phyloP scores from a whole-genome alignment of 2,888 invertebrate genomes.

The Steinernema carpocapsae region DNA sequence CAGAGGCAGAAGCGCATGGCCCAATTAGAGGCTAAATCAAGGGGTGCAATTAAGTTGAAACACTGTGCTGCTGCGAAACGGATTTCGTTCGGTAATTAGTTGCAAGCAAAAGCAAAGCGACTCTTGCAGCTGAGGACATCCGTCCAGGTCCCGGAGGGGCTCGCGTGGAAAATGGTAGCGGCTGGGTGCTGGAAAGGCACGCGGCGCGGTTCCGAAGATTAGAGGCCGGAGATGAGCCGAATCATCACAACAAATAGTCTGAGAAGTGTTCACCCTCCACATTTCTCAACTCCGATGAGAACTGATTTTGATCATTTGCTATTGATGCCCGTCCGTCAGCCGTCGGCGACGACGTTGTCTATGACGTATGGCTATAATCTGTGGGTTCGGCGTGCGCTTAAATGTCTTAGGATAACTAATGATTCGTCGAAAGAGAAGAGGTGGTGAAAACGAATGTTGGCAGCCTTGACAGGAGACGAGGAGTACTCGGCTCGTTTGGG shows the following conservation, averaged over 20 bases:
- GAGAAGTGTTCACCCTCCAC: not conserved
- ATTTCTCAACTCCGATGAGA: not conserved
- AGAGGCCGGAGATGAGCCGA: slow-evolving; percentile 19
- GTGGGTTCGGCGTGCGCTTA: slow-evolving; percentile 11
- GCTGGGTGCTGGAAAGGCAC: not conserved
- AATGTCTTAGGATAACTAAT: slow-evolving; percentile 28
- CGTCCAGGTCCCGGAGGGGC: no score
- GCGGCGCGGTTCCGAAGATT: slow-evolving; percentile 13
- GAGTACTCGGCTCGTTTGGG: slow-evolving; percentile 11
- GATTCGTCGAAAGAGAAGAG: not conserved
- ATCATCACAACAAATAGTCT: slow-evolving; percentile 4
- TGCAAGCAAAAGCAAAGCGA: not conserved
- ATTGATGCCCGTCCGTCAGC: not conserved
- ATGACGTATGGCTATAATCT: slow-evolving; percentile 27
- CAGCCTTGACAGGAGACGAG: not conserved
- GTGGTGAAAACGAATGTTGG: not conserved
- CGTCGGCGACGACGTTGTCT: slow-evolving; percentile 22
- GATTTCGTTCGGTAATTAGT: slow-evolving; percentile 27
- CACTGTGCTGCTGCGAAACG: slow-evolving; percentile 3
- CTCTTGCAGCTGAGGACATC: no score
- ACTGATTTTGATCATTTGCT: slow-evolving; percentile 11
- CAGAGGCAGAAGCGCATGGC: not conserved
- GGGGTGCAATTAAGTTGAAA: slow-evolving; percentile 15
- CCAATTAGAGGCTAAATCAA: slow-evolving; percentile 16
- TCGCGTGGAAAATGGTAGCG: not conserved